Conservation (phyloP, 1,140 invertebrate genomes). For the Oncopeltus fasciatus region DNA sequence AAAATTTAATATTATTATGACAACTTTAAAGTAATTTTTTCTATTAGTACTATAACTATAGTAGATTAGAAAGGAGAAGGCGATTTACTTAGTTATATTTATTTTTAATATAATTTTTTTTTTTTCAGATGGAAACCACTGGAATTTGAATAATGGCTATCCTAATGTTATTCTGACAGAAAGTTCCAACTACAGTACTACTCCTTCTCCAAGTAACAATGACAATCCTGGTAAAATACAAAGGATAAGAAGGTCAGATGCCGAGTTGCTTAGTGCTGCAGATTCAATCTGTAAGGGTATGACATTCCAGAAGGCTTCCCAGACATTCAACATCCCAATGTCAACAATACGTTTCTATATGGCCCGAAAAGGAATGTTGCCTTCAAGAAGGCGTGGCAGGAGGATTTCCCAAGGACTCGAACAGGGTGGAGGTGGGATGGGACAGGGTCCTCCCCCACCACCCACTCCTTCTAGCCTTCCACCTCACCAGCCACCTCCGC, state of each 20-base stretch:
- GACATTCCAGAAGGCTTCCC: conserved; percentile 67
- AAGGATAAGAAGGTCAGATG: conserved; percentile 51
- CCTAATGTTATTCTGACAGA: conserved; percentile 19
- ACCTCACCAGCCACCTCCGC: neutral
- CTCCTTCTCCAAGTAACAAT: conserved; percentile 15
- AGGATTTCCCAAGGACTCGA: conserved; percentile 32
- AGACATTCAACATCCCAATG: conserved; percentile 69
- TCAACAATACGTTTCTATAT: conserved; percentile 73
- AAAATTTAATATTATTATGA: too few species aligned
- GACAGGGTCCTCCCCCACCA: neutral
- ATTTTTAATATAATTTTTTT: neutral
- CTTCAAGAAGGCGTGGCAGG: conserved; percentile 52
- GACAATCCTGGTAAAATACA: conserved; percentile 21
- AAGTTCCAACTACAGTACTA: conserved; percentile 17
- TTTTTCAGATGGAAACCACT: conserved; percentile 11
- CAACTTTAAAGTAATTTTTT: too few species aligned
- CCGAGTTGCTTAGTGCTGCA: conserved; percentile 55
- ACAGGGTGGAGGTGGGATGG: conserved; percentile 16
- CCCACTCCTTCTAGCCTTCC: neutral
- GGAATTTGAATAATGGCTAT: conserved; percentile 21
- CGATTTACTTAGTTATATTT: neutral
- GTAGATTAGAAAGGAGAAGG: too few species aligned
- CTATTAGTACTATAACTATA: too few species aligned
- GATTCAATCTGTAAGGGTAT: conserved; percentile 63
- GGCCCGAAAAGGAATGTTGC: conserved; percentile 64